phyloP scores from a whole-genome alignment of 2,888 invertebrate species.

The Archips crataeganus region DNA sequence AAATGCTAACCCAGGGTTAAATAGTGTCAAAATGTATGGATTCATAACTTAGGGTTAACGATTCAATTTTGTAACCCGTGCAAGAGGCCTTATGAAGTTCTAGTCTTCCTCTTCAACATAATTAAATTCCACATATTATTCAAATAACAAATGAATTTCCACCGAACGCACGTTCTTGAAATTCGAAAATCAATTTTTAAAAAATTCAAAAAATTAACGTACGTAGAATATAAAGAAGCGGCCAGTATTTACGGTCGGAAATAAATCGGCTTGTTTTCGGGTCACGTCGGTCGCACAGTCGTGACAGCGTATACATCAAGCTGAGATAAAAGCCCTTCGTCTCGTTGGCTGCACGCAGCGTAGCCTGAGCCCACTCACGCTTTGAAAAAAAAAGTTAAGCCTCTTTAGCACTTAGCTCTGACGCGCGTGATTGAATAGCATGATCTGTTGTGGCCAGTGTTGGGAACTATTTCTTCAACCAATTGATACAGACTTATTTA shows the following conservation, averaged over 20 bases:
- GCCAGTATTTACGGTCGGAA: slow-evolving; percentile 53
- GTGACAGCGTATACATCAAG: slow-evolving; percentile 81
- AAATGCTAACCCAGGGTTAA: too few relatives aligned
- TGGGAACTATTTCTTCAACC: slow-evolving; percentile 36
- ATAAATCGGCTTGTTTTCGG: slow-evolving; percentile 76
- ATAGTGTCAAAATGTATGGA: too few relatives aligned
- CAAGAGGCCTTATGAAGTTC: not conserved
- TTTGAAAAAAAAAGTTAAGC: slow-evolving; percentile 53
- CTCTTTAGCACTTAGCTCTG: slow-evolving; percentile 66
- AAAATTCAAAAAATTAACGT: slow-evolving; percentile 26
- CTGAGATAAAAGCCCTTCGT: slow-evolving; percentile 78
- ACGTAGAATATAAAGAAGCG: slow-evolving; percentile 41
- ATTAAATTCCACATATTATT: not conserved
- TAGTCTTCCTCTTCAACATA: not conserved
- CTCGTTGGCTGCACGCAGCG: slow-evolving; percentile 52
- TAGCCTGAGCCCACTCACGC: slow-evolving; percentile 65
- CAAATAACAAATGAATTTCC: slow-evolving; percentile 14
- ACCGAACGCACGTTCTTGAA: not conserved
- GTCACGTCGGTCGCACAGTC: slow-evolving; percentile 77
- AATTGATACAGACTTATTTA: not conserved
- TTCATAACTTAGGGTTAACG: too few relatives aligned
- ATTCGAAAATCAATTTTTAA: slow-evolving; percentile 30
- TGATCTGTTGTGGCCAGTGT: slow-evolving; percentile 44
- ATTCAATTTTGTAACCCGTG: too few relatives aligned
- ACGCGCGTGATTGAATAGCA: slow-evolving; percentile 58